These are phyloP conservation scores for Bufotes viridis DNA, from an alignment of 2,797 vertebrate genomes.

Conservation along the genomic window DNA sequence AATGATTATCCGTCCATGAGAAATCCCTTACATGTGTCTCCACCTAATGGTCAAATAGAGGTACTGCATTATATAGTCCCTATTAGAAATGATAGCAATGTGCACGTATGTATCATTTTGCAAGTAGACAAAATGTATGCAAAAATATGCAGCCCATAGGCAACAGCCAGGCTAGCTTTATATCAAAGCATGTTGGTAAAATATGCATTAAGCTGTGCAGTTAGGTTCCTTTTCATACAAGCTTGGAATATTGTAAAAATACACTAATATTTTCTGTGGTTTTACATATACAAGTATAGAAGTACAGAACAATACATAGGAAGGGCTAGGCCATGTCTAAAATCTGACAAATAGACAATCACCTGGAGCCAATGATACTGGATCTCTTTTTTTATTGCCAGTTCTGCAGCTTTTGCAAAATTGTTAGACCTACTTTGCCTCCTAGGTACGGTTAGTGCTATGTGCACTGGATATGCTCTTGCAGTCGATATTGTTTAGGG, in stretches of 20 bases:
- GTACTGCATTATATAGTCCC: neutral
- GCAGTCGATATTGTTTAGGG: neutral
- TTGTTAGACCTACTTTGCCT: neutral
- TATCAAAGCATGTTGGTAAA: no score
- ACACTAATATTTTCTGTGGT: neutral
- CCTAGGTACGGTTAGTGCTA: neutral
- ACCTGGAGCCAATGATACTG: no score
- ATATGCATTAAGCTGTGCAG: no score
- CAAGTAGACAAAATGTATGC: no score
- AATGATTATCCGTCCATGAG: slow-evolving; percentile 1
- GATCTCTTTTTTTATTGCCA: neutral
- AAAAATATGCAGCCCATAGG: no score
- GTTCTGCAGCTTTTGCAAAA: neutral
- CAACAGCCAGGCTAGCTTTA: no score
- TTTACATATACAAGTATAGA: neutral
- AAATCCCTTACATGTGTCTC: neutral
- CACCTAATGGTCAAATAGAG: neutral
- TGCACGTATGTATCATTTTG: no score
- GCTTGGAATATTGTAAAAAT: neutral
- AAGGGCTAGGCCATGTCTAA: neutral
- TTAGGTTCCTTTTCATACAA: no score
- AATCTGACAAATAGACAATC: neutral
- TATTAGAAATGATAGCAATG: neutral
- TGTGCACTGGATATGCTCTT: neutral
- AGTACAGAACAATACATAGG: neutral